These are phyloP conservation scores for Heteractis magnifica DNA, from an alignment of 92 coral and sea anemone genomes.

Conservation along the genomic window DNA sequence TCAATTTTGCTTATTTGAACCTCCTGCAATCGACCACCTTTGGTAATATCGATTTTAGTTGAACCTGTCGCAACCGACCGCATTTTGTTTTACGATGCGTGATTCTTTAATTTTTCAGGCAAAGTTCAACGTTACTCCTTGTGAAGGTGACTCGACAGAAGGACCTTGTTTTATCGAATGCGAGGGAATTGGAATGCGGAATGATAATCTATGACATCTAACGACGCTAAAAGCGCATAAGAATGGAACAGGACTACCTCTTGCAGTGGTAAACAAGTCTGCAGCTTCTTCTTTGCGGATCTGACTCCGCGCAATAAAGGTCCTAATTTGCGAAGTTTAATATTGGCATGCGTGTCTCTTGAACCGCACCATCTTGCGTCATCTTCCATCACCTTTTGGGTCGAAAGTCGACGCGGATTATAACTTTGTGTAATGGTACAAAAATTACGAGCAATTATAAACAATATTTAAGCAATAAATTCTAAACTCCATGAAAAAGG, in stretches of 20 bases:
- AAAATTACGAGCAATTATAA: not conserved
- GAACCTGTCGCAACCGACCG: not conserved
- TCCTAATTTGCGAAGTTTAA: not conserved
- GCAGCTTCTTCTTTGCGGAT: no score
- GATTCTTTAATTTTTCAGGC: conserved; percentile 52
- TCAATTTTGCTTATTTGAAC: not conserved
- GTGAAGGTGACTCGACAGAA: conserved; percentile 20
- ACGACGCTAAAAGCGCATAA: no score
- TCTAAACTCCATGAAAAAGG: no score
- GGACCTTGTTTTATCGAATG: conserved; percentile 74
- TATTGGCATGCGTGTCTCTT: not conserved
- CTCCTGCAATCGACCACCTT: not conserved
- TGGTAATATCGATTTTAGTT: not conserved
- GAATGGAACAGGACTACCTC: no score
- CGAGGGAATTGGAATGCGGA: conserved; percentile 80
- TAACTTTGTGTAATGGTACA: not conserved
- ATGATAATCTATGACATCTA: conserved; percentile 43
- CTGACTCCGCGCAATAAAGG: not conserved
- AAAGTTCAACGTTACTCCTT: conserved; percentile 69
- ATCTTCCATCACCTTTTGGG: not conserved
- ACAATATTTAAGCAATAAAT: no score
- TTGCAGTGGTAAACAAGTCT: no score
- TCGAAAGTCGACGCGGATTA: not conserved
- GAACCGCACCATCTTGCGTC: not conserved
- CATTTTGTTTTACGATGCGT: not conserved